phyloP scores from a whole-genome alignment of 2,113 vertebrate genomes.

The Myotis lucifugus region DNA sequence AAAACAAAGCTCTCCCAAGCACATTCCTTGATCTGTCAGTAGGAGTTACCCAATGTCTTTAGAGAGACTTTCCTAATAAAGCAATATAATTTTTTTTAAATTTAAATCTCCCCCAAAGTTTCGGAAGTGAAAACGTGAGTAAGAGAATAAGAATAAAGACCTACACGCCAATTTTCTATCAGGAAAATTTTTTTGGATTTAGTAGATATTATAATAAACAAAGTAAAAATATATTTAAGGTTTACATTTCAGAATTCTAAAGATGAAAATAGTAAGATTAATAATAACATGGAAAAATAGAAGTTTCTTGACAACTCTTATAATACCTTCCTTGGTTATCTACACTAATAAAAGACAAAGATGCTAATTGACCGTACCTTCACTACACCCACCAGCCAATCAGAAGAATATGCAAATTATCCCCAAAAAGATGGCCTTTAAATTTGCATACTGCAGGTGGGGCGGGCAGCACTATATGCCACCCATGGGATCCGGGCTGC shows the following conservation, averaged over 20 bases:
- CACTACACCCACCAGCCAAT: too few relatives aligned
- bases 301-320: neutral
- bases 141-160: neutral
- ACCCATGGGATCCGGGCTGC: too few relatives aligned
- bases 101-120: neutral
- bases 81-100: neutral
- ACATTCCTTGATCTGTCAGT: neutral
- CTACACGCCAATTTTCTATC: neutral
- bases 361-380: too few relatives aligned
- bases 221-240: neutral
- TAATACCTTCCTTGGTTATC: neutral
- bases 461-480: too few relatives aligned
- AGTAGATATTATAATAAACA: neutral
- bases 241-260: neutral
- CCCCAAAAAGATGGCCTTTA: too few relatives aligned
- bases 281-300: neutral
- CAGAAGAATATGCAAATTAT: too few relatives aligned
- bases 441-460: too few relatives aligned
- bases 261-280: neutral
- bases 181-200: neutral
- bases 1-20: neutral
- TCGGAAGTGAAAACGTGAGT: neutral
- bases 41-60: neutral
- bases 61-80: neutral
- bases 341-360: too few relatives aligned